Evolutionary conservation across 2,888 invertebrate genomes (phyloP), one percentile per base, ranked within the genome.

Genomic region (Brassicogethes aeneus): DNA sequence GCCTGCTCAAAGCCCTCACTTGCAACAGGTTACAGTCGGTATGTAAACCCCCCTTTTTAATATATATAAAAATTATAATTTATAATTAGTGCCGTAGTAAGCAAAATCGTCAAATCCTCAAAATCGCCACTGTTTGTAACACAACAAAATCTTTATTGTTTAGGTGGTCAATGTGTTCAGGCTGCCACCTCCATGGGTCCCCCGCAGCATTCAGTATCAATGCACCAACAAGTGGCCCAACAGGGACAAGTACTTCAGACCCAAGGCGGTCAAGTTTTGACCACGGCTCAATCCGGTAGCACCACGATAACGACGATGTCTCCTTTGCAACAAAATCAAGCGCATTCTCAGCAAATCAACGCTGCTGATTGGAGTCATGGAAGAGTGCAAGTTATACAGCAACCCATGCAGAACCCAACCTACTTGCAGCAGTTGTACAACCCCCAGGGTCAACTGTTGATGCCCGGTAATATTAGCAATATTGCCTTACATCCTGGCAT

Each of bases 341-440:
- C 57, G 12, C 59, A 61, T 37, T 82, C 73, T 55, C 79, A 71
- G 36, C 82, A 72, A 48, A 76, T 77, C 54, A 69, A 77, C 39
- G 72, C 73, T 41, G 70, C 77, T 44, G 85, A 85, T 57, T 79
- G 82, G 76, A 76, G 79, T 39, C 80, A 82, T 48, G 76, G 82
- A n/a, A 74, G 84, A 3, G 66, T 91, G 17, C 90, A 91, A 63
- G 82, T 91, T 15, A 86, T 91, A 54, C 86, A 86, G 61, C 89
- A 87, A 56, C 85, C 85, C 1, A 64, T 85, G 36, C 84, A 85
- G 64, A 85, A 77, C 65, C 77, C 75, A 34, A 77, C 83, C 2
- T 88, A 89, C 59, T 66, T 90, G 37, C 86, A 82, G 57, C 87
- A 87, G 61, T 66, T 91, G 46, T 88, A 87, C 66, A 85, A 85